Base-by-base conservation (phyloP, 2,113 vertebrate species). In the Pithys albifrons region DNA sequence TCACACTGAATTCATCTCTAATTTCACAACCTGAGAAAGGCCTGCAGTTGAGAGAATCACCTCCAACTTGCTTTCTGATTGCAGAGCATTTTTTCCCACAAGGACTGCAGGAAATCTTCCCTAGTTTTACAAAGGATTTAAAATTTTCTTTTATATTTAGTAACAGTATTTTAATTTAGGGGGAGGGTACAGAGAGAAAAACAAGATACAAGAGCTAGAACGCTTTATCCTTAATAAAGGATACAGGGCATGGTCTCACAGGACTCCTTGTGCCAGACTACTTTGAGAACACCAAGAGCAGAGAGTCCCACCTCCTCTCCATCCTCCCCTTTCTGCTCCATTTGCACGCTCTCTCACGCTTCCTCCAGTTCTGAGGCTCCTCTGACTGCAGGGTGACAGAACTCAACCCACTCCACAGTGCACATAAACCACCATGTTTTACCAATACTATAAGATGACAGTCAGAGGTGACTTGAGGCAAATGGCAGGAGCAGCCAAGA, bases 341-440 rank as follows among this genome's bases (percentile, higher is more conserved):
- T 27, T 23, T 45, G 24, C 45, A 24, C 8, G 14, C 8, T 51
- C 13, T 61, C 31, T n/a, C 27, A 37, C 27, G n/a, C 37, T 58
- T 81, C 37, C 66, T 45, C 31, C 62, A 86, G n/a, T 67, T 86
- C 52, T 41, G 67, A 79, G 43, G 48, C 28, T 72, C 28, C 43
- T 76, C 64, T 52, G 45, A 41, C 35, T 76, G 23, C 27, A 70
- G 69, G 20, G 18, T 31, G 29, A 77, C 35, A 31, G 55, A 66
- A 58, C n/a, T 45, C 51, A 70, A 5, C 20, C 25, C 2, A 0
- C 25, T 59, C 29, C 29, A 14, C 29, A 27, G 51, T 1, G 2
- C 57, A 19, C 51, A 62, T 1, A 12, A 27, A 35, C 49, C 18
- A 25, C 0, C 15, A 10, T 0, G 5, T 75, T 92, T 83, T 43